Conservation (phyloP, 92 coral and sea anemone species). For the Plumapathes pennacea region DNA sequence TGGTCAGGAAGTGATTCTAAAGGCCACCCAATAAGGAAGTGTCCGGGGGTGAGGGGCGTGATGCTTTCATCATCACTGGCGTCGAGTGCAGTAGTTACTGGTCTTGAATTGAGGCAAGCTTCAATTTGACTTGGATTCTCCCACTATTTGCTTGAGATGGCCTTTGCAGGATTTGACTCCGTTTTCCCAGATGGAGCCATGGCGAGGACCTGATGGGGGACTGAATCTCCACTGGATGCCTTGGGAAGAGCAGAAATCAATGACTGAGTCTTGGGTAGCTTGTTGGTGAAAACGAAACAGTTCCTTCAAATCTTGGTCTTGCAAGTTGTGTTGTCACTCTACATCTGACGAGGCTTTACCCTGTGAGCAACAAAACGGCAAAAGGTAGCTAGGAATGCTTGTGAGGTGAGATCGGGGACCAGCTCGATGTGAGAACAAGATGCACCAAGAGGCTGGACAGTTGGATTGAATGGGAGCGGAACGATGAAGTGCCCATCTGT, state of each 20-base stretch:
- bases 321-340: no score
- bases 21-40: constrained; percentile 46
- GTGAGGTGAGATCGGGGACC: no score
- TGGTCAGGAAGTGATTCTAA: constrained; percentile 31
- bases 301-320: no score
- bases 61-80: constrained; percentile 37
- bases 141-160: constrained; percentile 53
- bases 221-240: constrained; percentile 20
- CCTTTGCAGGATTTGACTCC: constrained; percentile 51
- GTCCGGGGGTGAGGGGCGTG: constrained; percentile 48
- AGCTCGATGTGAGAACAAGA: no score
- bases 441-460: no score
- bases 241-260: constrained; percentile 1
- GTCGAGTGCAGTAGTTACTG: constrained; percentile 26
- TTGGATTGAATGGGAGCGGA: no score
- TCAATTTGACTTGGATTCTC: constrained; percentile 63
- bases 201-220: constrained; percentile 41
- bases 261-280: constrained; percentile 2
- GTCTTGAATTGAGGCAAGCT: constrained; percentile 62
- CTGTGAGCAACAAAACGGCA: no score
- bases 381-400: no score
- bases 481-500: no score
- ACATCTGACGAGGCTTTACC: no score
- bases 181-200: constrained; percentile 62
- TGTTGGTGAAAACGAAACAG: constrained; percentile 6